Evolutionary conservation across 2,888 invertebrate species (phyloP), one percentile per base, ranked within the genome.

Genomic region (Synergus itoensis): DNA sequence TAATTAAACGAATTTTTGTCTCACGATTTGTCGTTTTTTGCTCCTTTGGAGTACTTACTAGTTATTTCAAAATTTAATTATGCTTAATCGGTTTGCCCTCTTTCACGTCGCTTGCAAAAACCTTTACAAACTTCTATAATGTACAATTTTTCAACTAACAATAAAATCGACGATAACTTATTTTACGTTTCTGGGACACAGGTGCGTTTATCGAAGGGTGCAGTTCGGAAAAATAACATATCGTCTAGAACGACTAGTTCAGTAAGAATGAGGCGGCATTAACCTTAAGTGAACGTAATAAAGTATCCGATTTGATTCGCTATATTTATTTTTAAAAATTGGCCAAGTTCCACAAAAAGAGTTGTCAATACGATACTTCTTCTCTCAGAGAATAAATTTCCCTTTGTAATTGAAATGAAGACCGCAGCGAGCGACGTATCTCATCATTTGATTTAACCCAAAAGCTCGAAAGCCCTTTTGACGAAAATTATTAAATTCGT

Each of bases 131-230:
- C 18, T 67, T 67, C 7, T 67, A n/a, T 43, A 43, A n/a, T 21
- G 60, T 21, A 21, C 40, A 45, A 18, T 45, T 5, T 18, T 48
- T 48, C 8, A 28, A 48, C 12, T 21, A 48, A 48, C 45, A 48
- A 69, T 28, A 41, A 28, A 28, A 21, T 41, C 41, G 18, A 45
- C 45, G 45, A 45, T 67, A 16, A 28, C 16, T 14, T 69, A 14
- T 28, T 36, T 48, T 48, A 69, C 18, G 18, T 69, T 73, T 73
- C 53, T 73, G 73, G 53, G 36, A 73, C 53, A 73, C 53, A 73
- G 36, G 53, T 73, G 48, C 28, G 14, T 36, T 36, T 21, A 36
- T 53, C 48, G 48, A 73, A 21, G 18, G 48, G 45, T 73, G 73
- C 73, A 53, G 73, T 73, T 48, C n/a, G 43, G 14, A 43, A 67